Evolutionary conservation across 2,888 invertebrate species (phyloP), one percentile per base, ranked within the genome.

Genomic region (Imbricaverruca yamaguchii): DNA sequence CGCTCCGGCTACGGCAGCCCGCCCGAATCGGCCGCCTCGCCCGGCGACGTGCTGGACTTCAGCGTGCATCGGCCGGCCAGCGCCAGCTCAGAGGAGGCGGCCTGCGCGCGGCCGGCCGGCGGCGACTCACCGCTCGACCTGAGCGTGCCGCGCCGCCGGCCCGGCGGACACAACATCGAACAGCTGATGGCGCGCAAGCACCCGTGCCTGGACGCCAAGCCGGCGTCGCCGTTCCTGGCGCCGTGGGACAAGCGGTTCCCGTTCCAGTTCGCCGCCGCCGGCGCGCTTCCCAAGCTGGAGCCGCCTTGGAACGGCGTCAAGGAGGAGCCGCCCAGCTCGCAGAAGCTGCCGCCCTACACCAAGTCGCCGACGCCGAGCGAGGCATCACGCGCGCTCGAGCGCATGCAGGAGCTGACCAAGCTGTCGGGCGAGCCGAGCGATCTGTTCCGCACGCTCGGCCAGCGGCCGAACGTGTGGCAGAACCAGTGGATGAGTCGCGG

Each of bases 401-500:
- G 83, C 39, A 84, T 84, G 84, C 83, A 83, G 80, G 84, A 84
- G 67, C 81, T 84, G 63, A 84, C 83, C n/a, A 83, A 81, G 25
- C 82, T 83, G 13, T 83, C 82, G 25, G 83, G 81, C n/a, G 83
- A 83, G 63, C 57, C 79, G 23, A 79, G 57, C 25, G 79, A 79
- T 25, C 56, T 59, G 57, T 79, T 79, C 77, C 82, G 81, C 12
- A 57, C 61, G 13, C 61, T 78, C 8, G 82, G 84, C 83, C 82
- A 85, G 83, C 81, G 85, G 82, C 82, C 84, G 81, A 84, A 84
- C 83, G 96, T 96, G 23, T 96, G 98, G 94, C 98, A 98, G 86
- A 97, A 97, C 4, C 97, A 98, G 87, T 98, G 98, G 98, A 89
- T 98, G 81, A 97, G 94, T 89, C 97, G 95, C 86, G 96, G 96